phyloP scores from a whole-genome alignment of 2,888 invertebrate species.

The Diplolepis rosae region DNA sequence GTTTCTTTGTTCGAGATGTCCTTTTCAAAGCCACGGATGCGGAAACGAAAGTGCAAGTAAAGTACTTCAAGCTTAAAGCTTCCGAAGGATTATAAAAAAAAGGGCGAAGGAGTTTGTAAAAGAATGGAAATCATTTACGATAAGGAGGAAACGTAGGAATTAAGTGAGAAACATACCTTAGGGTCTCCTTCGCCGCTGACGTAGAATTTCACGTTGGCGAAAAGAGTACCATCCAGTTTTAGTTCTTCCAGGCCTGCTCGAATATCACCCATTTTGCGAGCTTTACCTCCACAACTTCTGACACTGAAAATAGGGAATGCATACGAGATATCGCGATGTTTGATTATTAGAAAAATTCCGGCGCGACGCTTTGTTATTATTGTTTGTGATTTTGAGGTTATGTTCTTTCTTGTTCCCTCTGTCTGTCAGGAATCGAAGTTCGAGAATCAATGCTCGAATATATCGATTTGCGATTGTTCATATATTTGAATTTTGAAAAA shows the following conservation, averaged over 20 bases:
- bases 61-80: neutral
- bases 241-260: slow-evolving; percentile 72
- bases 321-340: slow-evolving; percentile 51
- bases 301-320: slow-evolving; percentile 42
- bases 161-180: slow-evolving; percentile 57
- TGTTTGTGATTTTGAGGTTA: slow-evolving; percentile 56
- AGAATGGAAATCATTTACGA: neutral
- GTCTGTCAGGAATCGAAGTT: neutral
- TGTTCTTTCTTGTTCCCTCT: neutral
- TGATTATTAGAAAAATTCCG: slow-evolving; percentile 61
- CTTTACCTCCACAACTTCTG: slow-evolving; percentile 24
- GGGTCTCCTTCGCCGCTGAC: slow-evolving; percentile 81
- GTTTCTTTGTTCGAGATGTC: neutral
- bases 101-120: neutral
- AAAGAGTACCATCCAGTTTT: slow-evolving; percentile 78
- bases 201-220: slow-evolving; percentile 89
- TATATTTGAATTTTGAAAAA: too few species aligned
- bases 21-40: neutral
- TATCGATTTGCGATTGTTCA: neutral
- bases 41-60: neutral
- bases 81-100: neutral
- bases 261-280: slow-evolving; percentile 72
- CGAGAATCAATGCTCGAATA: too few species aligned
- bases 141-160: neutral
- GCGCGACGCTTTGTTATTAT: slow-evolving; percentile 69